A percentile compares a stretch with the other conserved stretches of the same genome.
These are phyloP conservation scores for Propithecus deckenii DNA, from an alignment of 2,797 vertebrate species.

Conservation along the genomic window DNA sequence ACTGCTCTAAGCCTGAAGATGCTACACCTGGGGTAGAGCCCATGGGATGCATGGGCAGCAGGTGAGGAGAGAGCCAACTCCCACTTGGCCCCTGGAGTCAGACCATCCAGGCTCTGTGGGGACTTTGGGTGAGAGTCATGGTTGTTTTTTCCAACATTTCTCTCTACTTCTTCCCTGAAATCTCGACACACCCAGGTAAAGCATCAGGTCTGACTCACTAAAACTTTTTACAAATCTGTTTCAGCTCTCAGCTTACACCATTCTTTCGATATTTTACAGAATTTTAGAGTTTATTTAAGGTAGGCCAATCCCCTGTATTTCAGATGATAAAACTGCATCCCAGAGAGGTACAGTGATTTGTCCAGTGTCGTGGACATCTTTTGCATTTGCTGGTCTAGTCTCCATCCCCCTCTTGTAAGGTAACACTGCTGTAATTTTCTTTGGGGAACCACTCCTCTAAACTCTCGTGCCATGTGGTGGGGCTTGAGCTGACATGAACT, in stretches of 20 bases:
- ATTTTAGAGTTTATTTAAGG: background rate
- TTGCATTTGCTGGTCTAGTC: background rate
- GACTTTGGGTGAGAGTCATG: fast-evolving
- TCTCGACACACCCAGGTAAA: background rate
- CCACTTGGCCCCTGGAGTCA: background rate
- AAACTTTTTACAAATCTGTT: background rate
- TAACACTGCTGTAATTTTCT: background rate
- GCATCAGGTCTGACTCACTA: background rate
- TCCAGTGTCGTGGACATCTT: fast-evolving
- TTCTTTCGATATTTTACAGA: background rate
- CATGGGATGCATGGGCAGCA: background rate
- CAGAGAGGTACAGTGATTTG: background rate
- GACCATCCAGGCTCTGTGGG: background rate
- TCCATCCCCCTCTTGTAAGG: background rate
- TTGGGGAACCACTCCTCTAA: background rate
- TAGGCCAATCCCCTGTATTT: background rate
- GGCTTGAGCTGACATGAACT: background rate
- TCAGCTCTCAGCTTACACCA: background rate
- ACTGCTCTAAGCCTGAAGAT: too few relatives aligned
- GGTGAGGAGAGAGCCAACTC: background rate
- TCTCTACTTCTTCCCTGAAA: background rate
- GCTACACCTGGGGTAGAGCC: background rate
- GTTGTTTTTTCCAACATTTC: background rate
- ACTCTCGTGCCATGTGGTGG: background rate
- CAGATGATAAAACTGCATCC: background rate